Base-by-base conservation (phyloP, 2,888 invertebrate genomes). In the Lithosia quadra region DNA sequence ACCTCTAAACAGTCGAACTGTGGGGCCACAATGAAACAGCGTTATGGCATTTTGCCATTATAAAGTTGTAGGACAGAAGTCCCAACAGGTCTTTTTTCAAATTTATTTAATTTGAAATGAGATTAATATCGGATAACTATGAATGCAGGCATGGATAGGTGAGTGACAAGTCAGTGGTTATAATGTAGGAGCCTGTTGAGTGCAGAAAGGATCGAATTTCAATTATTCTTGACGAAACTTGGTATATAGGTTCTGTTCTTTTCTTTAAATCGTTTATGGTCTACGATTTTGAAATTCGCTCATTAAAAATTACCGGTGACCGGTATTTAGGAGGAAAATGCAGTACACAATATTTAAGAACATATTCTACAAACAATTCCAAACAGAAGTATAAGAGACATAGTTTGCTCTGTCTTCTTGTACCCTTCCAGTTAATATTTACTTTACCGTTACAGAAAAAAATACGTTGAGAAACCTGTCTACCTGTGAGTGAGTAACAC, bases 11-110 rank as follows among this genome's bases (percentile, higher is more conserved):
- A 84, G 81, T 79, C 86, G 84, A 86, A 80, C 83, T 64, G 66
- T 70, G 72, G 78, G 83, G 85, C 86, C 81, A 82, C 84, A 87
- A 90, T 92, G 91, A 92, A 84, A 84, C 84, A 49, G 49, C 49
- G n/a, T n/a, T 49, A n/a, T 49, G 82, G 90, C 90, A 87, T 65
- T 87, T 56, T n/a, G 15, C 60, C 75, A 77, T 55, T 4, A 56
- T 58, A 28, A 49, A 80, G 56, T 33, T 55, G 59, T 10, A 57
- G 21, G 7, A n/a, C 69, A 72, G 65, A 28, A 67, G 63, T 53
- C 10, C 28, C 2, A 65, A 22, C 21, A 5, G 18, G 49, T n/a
- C 7, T n/a, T n/a, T 3, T 49, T 49, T 49, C 15, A n/a, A 8
- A n/a, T n/a, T n/a, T n/a, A 49, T n/a, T 49, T 49, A 9, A 49